Conservation (phyloP, 2,888 invertebrate species). For the Stenodera caucasica region DNA sequence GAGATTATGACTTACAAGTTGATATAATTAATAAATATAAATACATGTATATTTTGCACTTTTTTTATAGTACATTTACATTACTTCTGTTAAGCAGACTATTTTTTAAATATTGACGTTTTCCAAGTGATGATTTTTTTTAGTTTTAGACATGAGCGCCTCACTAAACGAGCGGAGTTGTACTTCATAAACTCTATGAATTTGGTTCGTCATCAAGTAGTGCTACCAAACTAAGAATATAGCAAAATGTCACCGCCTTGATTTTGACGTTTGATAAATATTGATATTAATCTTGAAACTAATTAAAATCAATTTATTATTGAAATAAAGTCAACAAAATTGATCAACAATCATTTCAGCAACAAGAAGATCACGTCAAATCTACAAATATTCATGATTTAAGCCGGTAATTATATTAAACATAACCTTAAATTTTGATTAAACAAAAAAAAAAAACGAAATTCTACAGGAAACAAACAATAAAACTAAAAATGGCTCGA, state of each 20-base stretch:
- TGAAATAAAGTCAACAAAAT: neutral
- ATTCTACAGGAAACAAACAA: neutral
- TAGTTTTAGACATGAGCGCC: no score
- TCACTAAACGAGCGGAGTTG: no score
- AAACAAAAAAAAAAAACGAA: neutral
- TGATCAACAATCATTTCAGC: neutral
- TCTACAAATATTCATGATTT: neutral
- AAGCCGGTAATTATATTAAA: neutral
- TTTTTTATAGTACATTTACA: no score
- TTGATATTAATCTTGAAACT: conserved; percentile 13
- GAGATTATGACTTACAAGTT: no score
- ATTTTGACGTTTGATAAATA: conserved; percentile 19
- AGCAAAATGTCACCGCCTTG: conserved; percentile 20
- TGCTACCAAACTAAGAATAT: neutral
- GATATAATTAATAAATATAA: no score
- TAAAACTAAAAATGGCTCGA: conserved; percentile 38
- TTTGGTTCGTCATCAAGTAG: neutral
- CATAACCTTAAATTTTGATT: conserved; percentile 2
- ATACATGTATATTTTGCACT: no score
- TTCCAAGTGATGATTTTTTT: no score
- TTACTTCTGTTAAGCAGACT: no score
- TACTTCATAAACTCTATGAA: no score
- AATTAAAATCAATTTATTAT: neutral
- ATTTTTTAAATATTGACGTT: no score
- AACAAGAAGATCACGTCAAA: neutral